Conservation (phyloP, 1,140 invertebrate species). For the Ceratosolen fusciceps region DNA sequence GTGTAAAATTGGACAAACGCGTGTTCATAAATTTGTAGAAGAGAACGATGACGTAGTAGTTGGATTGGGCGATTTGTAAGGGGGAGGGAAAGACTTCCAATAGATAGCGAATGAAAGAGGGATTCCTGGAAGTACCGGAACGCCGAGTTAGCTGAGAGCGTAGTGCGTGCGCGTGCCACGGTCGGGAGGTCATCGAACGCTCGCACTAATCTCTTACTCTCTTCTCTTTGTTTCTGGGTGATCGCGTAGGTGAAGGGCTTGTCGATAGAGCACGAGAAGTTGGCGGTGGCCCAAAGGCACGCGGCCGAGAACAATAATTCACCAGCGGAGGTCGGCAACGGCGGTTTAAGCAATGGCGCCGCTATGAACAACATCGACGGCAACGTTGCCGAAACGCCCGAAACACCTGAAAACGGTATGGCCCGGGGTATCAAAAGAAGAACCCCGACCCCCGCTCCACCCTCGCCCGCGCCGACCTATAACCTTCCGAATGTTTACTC, state of each 20-base stretch:
- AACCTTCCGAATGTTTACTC: slow-evolving; percentile 61
- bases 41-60: neutral
- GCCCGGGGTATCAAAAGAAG: slow-evolving; percentile 61
- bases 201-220: neutral
- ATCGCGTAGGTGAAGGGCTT: slow-evolving; percentile 79
- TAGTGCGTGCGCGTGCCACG: neutral
- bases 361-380: neutral
- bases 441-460: slow-evolving; percentile 69
- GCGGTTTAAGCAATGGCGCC: slow-evolving; percentile 49
- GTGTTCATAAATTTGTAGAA: neutral
- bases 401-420: slow-evolving; percentile 38
- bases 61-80: neutral
- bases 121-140: neutral
- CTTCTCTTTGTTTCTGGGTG: slow-evolving; percentile 21
- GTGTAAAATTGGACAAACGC: neutral
- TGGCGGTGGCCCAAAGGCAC: slow-evolving; percentile 79
- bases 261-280: slow-evolving; percentile 83
- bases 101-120: neutral
- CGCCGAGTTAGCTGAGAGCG: neutral
- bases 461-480: slow-evolving; percentile 69
- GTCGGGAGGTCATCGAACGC: slow-evolving; percentile 26
- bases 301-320: slow-evolving; percentile 66
- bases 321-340: slow-evolving; percentile 57
- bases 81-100: neutral
- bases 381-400: slow-evolving; percentile 50